Base-by-base conservation (phyloP, 2,113 vertebrate genomes). In the Podarcis cretensis region DNA sequence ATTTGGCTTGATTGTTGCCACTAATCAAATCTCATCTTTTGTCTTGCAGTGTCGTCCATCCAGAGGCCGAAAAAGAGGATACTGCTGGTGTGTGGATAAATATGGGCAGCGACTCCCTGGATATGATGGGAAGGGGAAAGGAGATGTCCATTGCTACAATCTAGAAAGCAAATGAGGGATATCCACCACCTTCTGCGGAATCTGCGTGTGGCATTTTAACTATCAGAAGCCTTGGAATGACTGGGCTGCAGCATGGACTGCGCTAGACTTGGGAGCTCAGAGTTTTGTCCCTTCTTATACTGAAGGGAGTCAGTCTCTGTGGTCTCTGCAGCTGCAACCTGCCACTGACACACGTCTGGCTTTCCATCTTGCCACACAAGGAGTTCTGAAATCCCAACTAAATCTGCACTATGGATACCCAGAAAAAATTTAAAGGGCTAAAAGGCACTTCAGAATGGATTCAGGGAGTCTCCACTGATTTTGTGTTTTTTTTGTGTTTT, bases 71-170 rank as follows among this genome's bases (percentile, higher is more conserved):
- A 99, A 98, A 94, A 97, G 98, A 87, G 99, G 99, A 87, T 97
- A 98, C 95, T 99, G 98, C 96, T 99, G 98, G 99, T 99, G 98
- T 0, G 99, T 99, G 96, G 98, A 99, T 95, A 99, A 98, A 94
- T 99, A 99, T 0, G 99, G 99, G 54, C 98, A 98, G 93, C 97
- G 98, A 0, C 95, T 99, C 89, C 98, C 98, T 0, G 97, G 98
- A 13, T 97, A 98, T 18, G 95, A 98, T 32, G 94, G 96, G 76
- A 98, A 97, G 90, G 98, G 97, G 79, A 97, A 95, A 92, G 98
- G 97, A 63, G 98, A 98, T 30, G 93, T 97, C 90, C 98, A 98
- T 84, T 98, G 98, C 95, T 98, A 98, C 92, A 96, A 97, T 93
- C 90, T 96, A 86, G 97, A 98, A 92, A 98, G 96, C 96, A 98